A percentile compares a stretch with the other conserved stretches of the same genome.
Evolutionary conservation across 1,140 invertebrate species (phyloP).

Genomic region (Gryon sp.): DNA sequence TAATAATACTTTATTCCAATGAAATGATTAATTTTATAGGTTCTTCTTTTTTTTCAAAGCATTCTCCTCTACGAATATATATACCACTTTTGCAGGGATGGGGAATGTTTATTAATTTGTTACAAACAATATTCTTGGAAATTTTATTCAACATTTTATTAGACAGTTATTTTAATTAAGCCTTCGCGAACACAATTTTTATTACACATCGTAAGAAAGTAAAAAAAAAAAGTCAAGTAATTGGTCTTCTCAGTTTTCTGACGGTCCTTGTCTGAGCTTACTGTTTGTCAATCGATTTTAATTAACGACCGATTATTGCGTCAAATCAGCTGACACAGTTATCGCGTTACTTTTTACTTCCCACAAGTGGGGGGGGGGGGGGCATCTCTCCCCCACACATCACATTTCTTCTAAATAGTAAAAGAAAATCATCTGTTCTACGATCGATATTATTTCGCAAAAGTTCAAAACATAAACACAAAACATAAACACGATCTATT

Average conservation of each 20-base stretch:
- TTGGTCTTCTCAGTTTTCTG: constrained; percentile 30
- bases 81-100: not conserved
- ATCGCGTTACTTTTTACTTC: constrained; percentile 1
- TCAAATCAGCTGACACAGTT: constrained; percentile 14
- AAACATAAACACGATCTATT: not conserved
- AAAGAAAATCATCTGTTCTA: too few relatives aligned
- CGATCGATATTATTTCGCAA: too few relatives aligned
- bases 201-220: constrained; percentile 21
- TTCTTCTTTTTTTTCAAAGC: not conserved
- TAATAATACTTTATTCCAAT: too few relatives aligned
- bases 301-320: constrained; percentile 33
- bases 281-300: constrained; percentile 42
- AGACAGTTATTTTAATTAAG: constrained; percentile 5
- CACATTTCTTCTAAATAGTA: too few relatives aligned
- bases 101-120: constrained; percentile 2
- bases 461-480: constrained; percentile 14
- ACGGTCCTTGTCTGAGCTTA: constrained; percentile 6
- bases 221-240: constrained; percentile 19
- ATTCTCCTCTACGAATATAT: too few relatives aligned
- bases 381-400: too few relatives aligned
- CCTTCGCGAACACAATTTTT: constrained; percentile 12
- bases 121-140: constrained; percentile 8
- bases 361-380: too few relatives aligned
- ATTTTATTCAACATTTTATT: constrained; percentile 28
- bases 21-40: too few relatives aligned